Conservation (phyloP, 2,888 invertebrate genomes). For the Noctuana brunneofusca region DNA sequence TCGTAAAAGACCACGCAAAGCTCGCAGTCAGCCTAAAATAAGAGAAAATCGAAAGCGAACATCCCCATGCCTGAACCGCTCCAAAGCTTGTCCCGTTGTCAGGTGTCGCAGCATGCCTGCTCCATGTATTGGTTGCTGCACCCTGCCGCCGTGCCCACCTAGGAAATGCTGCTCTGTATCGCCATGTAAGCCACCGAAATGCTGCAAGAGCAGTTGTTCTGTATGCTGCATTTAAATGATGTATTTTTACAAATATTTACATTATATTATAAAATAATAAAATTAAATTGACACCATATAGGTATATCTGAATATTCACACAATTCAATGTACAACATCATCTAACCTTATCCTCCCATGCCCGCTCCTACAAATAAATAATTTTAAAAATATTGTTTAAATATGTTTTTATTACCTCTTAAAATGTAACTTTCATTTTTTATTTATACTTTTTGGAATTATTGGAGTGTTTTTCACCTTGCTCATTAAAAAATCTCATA, state of each 20-base stretch:
- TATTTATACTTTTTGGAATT: too few species aligned
- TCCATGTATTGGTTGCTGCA: slow-evolving; percentile 50
- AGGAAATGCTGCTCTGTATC: slow-evolving; percentile 50
- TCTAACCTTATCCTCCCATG: too few species aligned
- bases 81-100: slow-evolving; percentile 58
- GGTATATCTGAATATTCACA: too few species aligned
- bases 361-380: too few species aligned
- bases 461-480: too few species aligned
- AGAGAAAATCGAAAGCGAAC: slow-evolving; percentile 55
- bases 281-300: too few species aligned
- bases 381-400: too few species aligned
- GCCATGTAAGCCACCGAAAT: slow-evolving; percentile 46
- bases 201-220: slow-evolving; percentile 40
- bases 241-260: not conserved
- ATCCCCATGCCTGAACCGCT: slow-evolving; percentile 68
- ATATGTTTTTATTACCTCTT: too few species aligned
- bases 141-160: slow-evolving; percentile 46
- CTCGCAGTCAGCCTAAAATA: slow-evolving; percentile 60
- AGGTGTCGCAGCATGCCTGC: slow-evolving; percentile 61
- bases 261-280: too few species aligned
- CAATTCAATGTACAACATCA: too few species aligned
- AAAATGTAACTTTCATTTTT: too few species aligned
- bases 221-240: slow-evolving; percentile 27
- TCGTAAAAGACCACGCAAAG: slow-evolving; percentile 52
- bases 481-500: too few species aligned